These are phyloP conservation scores for Euleptes europaea DNA, from an alignment of 2,113 vertebrate species.

Conservation along the genomic window DNA sequence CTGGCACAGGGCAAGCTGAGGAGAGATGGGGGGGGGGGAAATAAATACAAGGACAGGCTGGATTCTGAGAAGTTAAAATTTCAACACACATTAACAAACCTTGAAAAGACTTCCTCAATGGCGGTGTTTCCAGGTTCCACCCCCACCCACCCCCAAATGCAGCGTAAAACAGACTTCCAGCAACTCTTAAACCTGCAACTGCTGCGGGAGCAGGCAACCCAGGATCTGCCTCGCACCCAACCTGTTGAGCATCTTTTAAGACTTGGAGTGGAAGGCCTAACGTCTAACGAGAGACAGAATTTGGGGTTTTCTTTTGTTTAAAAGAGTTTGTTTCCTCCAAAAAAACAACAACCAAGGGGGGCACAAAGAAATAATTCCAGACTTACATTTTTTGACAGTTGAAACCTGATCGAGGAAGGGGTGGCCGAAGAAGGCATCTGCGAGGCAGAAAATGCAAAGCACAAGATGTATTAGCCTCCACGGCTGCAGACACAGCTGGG, in stretches of 20 bases:
- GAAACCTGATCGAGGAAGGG: conserved; percentile 91
- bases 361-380: background rate
- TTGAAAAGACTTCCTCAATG: background rate
- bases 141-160: background rate
- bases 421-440: conserved; percentile 92
- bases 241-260: background rate
- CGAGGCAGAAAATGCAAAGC: conserved; percentile 53
- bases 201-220: background rate
- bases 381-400: conserved; percentile 93
- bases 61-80: background rate
- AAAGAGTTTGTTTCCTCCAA: conserved; percentile 21
- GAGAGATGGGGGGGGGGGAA: conserved; percentile 25
- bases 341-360: background rate
- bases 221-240: background rate
- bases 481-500: background rate
- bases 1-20: conserved; percentile 91
- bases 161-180: background rate
- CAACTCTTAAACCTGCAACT: background rate
- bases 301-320: background rate
- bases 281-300: too few species aligned
- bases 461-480: background rate
- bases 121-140: background rate
- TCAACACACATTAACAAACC: background rate
- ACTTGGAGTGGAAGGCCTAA: background rate
- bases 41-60: fast-evolving